These are phyloP conservation scores for Eretmochelys imbricata DNA, from an alignment of 2,113 vertebrate species.

Conservation along the genomic window DNA sequence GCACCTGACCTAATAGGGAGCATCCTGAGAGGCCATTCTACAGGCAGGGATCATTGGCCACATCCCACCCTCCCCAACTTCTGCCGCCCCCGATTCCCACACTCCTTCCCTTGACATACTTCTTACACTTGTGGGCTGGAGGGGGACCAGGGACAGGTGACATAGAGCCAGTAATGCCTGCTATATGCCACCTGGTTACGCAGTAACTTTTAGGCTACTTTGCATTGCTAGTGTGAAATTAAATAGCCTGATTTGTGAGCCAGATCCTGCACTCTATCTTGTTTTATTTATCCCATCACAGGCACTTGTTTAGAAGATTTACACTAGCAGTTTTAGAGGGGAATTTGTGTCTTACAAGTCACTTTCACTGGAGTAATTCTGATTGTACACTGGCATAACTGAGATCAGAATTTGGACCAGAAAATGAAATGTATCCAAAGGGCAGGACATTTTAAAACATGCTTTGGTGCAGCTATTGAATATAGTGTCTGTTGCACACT, in stretches of 20 bases:
- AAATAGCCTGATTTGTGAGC: not conserved
- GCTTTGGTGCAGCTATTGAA: not conserved
- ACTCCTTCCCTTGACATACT: not conserved
- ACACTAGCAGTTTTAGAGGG: accelerated
- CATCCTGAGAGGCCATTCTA: not conserved
- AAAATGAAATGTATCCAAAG: not conserved
- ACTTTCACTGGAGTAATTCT: not conserved
- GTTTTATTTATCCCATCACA: not conserved
- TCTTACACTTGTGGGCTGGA: not conserved
- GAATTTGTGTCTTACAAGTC: not conserved
- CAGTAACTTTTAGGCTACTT: accelerated
- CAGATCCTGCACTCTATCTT: not conserved
- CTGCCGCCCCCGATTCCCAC: not conserved
- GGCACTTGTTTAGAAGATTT: not conserved
- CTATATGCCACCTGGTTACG: accelerated
- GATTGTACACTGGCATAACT: not conserved
- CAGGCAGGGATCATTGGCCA: not conserved
- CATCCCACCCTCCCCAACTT: not conserved
- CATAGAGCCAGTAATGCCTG: not conserved
- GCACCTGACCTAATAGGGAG: not conserved
- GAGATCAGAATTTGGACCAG: not conserved
- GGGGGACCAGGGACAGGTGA: not conserved
- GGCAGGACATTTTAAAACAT: not conserved
- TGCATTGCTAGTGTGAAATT: not conserved
- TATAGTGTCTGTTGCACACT: not conserved